Percentiles rank a stretch among this genome's conserved stretches.
phyloP scores from a whole-genome alignment of 2,113 vertebrate species.

The Toxotes chatareus region DNA sequence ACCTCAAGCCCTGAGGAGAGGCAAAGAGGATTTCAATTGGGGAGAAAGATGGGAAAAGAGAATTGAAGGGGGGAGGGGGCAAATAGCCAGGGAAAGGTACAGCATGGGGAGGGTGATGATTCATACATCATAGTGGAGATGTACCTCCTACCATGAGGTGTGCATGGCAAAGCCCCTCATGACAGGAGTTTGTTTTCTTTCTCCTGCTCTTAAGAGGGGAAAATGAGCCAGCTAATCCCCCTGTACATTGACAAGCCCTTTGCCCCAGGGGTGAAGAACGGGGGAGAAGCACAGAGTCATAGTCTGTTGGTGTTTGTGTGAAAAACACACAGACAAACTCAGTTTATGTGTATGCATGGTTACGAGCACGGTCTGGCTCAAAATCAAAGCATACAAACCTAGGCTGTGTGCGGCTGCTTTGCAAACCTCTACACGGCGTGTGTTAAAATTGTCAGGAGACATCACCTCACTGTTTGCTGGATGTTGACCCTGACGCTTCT shows the following conservation, averaged over 20 bases:
- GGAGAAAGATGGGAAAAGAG: slow-evolving; percentile 53
- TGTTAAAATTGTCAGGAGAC: slow-evolving; percentile 71
- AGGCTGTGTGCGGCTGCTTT: slow-evolving; percentile 30
- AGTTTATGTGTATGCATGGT: slow-evolving; percentile 23
- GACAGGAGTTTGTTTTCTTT: slow-evolving; percentile 78
- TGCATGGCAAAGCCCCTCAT: slow-evolving; percentile 52
- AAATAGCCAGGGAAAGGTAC: slow-evolving; percentile 52
- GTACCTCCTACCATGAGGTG: slow-evolving; percentile 52
- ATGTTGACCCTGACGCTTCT: slow-evolving; percentile 39
- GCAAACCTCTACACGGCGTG: slow-evolving; percentile 47
- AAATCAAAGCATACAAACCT: slow-evolving; percentile 46
- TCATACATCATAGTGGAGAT: slow-evolving; percentile 52
- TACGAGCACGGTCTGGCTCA: slow-evolving; percentile 34
- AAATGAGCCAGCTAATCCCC: slow-evolving; percentile 79
- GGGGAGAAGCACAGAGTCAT: slow-evolving; percentile 33
- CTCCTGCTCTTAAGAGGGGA: slow-evolving; percentile 71
- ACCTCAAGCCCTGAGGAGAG: slow-evolving; percentile 54
- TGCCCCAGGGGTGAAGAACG: slow-evolving; percentile 60
- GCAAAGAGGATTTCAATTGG: slow-evolving; percentile 74
- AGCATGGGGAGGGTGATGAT: slow-evolving; percentile 43
- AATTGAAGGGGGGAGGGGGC: not conserved
- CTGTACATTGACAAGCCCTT: slow-evolving; percentile 57
- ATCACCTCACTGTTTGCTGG: slow-evolving; percentile 52
- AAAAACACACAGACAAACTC: not conserved
- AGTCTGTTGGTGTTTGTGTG: slow-evolving; percentile 40